These are phyloP conservation scores for Portevinia maculata DNA, from an alignment of 2,888 invertebrate species.

Conservation along the genomic window DNA sequence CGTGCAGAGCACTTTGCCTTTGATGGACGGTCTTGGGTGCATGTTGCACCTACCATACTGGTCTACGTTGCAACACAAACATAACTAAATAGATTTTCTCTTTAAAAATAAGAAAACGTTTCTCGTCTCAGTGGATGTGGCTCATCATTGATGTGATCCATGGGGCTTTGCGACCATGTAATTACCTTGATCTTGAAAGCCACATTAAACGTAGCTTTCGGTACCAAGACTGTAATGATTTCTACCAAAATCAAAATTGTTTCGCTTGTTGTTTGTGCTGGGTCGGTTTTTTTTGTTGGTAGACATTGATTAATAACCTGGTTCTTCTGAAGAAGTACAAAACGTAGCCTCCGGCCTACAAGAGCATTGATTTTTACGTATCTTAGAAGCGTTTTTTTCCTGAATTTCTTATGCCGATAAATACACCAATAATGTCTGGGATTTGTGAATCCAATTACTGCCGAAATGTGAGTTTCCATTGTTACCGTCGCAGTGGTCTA, in stretches of 20 bases:
- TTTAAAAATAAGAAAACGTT: constrained; percentile 38
- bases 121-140: not conserved
- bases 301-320: constrained; percentile 39
- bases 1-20: constrained; percentile 54
- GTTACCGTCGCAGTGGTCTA: constrained; percentile 17
- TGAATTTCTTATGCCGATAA: constrained; percentile 5
- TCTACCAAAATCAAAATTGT: constrained; percentile 17
- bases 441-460: constrained; percentile 68
- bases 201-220: constrained; percentile 27
- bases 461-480: constrained; percentile 60
- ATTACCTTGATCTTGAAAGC: constrained; percentile 50
- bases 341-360: constrained; percentile 17
- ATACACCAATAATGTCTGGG: constrained; percentile 54
- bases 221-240: constrained; percentile 17
- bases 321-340: constrained; percentile 46
- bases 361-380: constrained; percentile 64
- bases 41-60: constrained; percentile 47
- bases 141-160: constrained; percentile 19
- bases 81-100: not conserved
- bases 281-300: no score
- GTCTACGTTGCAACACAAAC: not conserved
- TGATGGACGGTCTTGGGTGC: constrained; percentile 52
- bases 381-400: constrained; percentile 60
- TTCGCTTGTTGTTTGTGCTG: no score
- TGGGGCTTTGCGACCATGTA: constrained; percentile 36